A percentile compares a stretch with the other conserved stretches of the same genome.
Evolutionary conservation across 2,797 vertebrate species (phyloP).

Genomic region (Limnodromus scolopaceus): DNA sequence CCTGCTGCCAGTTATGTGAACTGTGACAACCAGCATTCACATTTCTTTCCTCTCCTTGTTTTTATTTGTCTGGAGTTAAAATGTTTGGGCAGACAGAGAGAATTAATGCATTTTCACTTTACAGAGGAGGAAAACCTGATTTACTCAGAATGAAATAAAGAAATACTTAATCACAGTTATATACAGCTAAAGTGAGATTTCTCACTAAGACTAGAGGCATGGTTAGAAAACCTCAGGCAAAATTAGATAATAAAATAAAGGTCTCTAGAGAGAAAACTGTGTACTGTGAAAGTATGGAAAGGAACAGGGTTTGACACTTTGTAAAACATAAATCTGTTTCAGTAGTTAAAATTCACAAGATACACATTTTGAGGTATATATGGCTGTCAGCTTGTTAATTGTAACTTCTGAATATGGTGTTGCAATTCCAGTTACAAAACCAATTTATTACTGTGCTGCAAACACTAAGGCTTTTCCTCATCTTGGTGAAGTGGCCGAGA

Average conservation of each 20-base stretch:
- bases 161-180: background rate
- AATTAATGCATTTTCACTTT: background rate
- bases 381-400: background rate
- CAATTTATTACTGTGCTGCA: background rate
- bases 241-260: background rate
- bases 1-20: background rate
- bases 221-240: background rate
- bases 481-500: background rate
- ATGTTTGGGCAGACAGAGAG: background rate
- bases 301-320: background rate
- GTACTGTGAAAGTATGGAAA: background rate
- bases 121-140: background rate
- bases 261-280: background rate
- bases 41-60: background rate
- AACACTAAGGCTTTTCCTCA: background rate
- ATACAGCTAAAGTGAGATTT: background rate
- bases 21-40: accelerated
- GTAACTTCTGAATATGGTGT: background rate
- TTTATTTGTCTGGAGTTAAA: background rate
- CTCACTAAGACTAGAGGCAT: background rate
- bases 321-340: background rate
- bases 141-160: background rate
- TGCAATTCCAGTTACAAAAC: background rate
- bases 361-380: background rate
- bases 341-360: background rate